A percentile compares a stretch with the other conserved stretches of the same genome.
These are phyloP conservation scores for Caenorhabditis remanei DNA, from an alignment of 1,140 invertebrate genomes.

Conservation along the genomic window DNA sequence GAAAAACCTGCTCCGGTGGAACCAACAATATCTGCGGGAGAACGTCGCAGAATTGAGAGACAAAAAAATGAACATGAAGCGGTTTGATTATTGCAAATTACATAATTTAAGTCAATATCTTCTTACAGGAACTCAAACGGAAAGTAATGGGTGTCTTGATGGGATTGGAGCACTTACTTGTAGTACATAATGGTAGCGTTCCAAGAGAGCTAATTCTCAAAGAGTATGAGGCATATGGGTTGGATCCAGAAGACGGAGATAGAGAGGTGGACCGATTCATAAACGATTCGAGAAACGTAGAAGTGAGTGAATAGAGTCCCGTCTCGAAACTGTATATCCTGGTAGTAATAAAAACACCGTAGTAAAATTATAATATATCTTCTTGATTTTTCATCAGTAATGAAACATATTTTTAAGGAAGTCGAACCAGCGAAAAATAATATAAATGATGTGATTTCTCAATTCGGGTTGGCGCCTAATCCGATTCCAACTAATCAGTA, in stretches of 20 bases:
- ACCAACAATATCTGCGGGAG: constrained; percentile 3
- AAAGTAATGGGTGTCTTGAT: constrained; percentile 18
- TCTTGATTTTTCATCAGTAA: no score
- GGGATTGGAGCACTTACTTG: neutral
- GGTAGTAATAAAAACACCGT: no score
- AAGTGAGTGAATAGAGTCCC: neutral
- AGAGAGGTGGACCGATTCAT: neutral
- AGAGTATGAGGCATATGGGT: neutral
- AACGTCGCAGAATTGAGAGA: neutral
- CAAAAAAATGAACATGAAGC: neutral
- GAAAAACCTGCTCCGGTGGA: neutral
- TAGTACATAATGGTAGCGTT: neutral
- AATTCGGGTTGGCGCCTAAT: no score
- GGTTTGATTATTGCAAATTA: neutral
- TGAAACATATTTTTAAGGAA: no score
- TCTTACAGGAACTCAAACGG: neutral
- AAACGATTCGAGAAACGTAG: neutral
- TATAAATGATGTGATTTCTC: no score
- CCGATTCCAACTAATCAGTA: no score
- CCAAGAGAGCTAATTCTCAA: neutral
- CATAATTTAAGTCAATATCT: neutral
- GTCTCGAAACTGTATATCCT: neutral
- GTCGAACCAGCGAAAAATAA: no score
- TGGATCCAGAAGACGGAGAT: neutral
- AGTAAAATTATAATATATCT: no score